These are phyloP conservation scores for Xestia rhomboidea DNA, from an alignment of 2,888 invertebrate genomes.

Conservation along the genomic window DNA sequence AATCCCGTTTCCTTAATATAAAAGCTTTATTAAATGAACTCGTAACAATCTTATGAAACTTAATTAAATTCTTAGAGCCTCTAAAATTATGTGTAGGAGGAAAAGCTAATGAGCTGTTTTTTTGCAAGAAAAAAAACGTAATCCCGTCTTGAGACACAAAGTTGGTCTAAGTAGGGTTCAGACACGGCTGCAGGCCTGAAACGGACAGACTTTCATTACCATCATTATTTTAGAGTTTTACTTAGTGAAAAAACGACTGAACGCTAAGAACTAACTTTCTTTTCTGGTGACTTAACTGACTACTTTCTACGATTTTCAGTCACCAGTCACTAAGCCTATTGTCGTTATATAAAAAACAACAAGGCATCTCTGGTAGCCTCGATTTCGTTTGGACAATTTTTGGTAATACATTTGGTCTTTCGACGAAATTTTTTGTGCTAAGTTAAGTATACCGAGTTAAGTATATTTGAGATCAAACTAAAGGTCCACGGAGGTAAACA, in stretches of 20 bases:
- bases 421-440: neutral
- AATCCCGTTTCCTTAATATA: neutral
- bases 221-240: constrained; percentile 8
- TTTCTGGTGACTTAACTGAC: neutral
- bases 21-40: neutral
- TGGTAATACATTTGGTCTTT: neutral
- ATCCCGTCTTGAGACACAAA: constrained; percentile 18
- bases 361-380: neutral
- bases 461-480: too few species aligned
- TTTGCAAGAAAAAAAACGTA: constrained; percentile 10
- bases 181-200: neutral
- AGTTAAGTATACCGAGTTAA: neutral
- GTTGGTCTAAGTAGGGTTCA: constrained; percentile 13
- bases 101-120: constrained; percentile 29
- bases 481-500: too few species aligned
- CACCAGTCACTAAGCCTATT: neutral
- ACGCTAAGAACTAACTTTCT: neutral
- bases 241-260: neutral
- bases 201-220: neutral
- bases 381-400: neutral
- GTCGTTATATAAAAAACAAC: neutral
- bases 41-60: neutral
- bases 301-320: neutral
- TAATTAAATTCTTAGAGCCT: constrained; percentile 7
- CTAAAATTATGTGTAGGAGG: neutral